A percentile compares a stretch with the other conserved stretches of the same genome.
Evolutionary conservation across 2,888 invertebrate species (phyloP).

Genomic region (Cheilosia vulpina): DNA sequence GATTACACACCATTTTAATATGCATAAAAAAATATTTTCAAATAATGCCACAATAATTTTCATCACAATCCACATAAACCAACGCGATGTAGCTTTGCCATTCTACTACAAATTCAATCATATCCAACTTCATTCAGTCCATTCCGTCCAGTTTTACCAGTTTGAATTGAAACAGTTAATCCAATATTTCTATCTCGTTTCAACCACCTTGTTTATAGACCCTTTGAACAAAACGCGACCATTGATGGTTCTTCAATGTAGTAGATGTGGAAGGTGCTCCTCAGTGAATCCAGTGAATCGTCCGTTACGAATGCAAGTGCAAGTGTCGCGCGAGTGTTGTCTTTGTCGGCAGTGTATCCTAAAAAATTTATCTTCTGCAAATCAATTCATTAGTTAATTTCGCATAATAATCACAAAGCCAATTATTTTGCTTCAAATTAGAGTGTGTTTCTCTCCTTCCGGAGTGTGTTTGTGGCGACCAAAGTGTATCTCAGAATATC

Average conservation of each 20-base stretch:
- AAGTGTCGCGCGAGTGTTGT: slow-evolving; percentile 63
- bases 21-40: too few species aligned
- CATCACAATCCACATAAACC: slow-evolving; percentile 23
- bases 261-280: slow-evolving; percentile 53
- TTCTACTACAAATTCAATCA: neutral
- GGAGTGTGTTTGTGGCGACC: slow-evolving; percentile 38
- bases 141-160: slow-evolving; percentile 57
- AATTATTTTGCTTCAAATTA: slow-evolving; percentile 19
- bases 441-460: slow-evolving; percentile 4
- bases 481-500: slow-evolving; percentile 34
- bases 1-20: too few species aligned
- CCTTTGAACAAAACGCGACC: slow-evolving; percentile 57
- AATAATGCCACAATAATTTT: too few species aligned
- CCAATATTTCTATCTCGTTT: slow-evolving; percentile 52
- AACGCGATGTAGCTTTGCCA: slow-evolving; percentile 9
- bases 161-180: slow-evolving; percentile 69
- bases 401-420: neutral
- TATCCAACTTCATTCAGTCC: slow-evolving; percentile 37
- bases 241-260: slow-evolving; percentile 51
- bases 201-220: slow-evolving; percentile 58
- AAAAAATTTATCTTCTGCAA: slow-evolving; percentile 26
- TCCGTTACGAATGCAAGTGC: slow-evolving; percentile 73
- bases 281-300: slow-evolving; percentile 51
- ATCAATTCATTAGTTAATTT: slow-evolving; percentile 16
- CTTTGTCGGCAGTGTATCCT: slow-evolving; percentile 52